Conservation (phyloP, 2,113 vertebrate species). For the Psittacus erithacus region DNA sequence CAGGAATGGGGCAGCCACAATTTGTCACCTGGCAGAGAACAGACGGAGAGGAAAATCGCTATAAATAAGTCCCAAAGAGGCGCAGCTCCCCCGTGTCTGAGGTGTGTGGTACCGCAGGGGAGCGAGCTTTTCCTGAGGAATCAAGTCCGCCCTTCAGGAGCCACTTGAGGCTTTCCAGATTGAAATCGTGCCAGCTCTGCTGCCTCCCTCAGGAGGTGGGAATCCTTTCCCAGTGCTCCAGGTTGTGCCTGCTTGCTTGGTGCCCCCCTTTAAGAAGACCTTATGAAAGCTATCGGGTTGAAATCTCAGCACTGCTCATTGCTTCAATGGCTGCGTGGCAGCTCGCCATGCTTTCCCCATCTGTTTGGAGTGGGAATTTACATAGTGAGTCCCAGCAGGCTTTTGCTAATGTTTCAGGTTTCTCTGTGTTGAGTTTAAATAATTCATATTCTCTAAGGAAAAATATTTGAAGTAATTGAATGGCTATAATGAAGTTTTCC, state of each 20-base stretch:
- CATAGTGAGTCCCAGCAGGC: conserved; percentile 62
- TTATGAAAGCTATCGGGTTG: conserved; percentile 36
- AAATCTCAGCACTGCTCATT: conserved; percentile 51
- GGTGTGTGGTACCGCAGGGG: rapidly evolving
- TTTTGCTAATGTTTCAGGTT: conserved; percentile 66
- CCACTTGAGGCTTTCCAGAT: neutral
- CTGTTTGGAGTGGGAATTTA: conserved; percentile 69
- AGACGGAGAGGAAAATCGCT: neutral
- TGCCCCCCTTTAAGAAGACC: conserved; percentile 36
- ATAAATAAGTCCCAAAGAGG: neutral
- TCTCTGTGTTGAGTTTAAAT: conserved; percentile 79
- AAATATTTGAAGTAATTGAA: conserved; percentile 72
- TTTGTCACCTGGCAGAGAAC: neutral
- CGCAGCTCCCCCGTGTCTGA: rapidly evolving
- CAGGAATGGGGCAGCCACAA: neutral
- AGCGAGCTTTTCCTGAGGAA: neutral
- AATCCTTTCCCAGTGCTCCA: neutral
- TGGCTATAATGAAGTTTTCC: conserved; percentile 58
- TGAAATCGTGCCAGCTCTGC: neutral
- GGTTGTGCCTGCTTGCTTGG: neutral
- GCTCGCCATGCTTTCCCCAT: conserved; percentile 65
- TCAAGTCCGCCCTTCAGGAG: neutral
- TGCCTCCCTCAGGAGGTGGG: conserved; percentile 61
- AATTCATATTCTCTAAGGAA: conserved; percentile 78
- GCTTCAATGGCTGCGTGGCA: conserved; percentile 66